Conservation (phyloP, 2,888 invertebrate species). For the Hoplodrina blanda region DNA sequence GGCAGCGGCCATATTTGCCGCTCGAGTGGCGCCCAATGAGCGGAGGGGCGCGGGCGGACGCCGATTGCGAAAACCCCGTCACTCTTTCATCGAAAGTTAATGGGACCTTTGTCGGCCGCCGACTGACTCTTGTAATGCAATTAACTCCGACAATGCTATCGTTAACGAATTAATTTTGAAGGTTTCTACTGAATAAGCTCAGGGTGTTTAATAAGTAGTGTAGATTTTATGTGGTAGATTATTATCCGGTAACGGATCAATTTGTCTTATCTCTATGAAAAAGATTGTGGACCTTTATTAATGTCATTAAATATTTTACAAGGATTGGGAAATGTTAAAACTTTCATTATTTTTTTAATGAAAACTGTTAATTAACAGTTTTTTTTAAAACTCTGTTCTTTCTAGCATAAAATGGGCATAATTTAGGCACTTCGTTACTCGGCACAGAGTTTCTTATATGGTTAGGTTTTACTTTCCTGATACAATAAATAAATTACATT, state of each 20-base stretch:
- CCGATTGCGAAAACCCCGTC: conserved; percentile 80
- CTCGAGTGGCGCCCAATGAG: conserved; percentile 80
- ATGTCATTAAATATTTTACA: not conserved
- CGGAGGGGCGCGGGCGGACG: conserved; percentile 68
- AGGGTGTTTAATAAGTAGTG: conserved; percentile 63
- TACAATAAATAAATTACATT: not conserved
- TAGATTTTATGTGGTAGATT: conserved; percentile 34
- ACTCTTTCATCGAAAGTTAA: conserved; percentile 87
- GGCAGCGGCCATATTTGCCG: conserved; percentile 88
- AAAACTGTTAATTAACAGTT: conserved; percentile 10
- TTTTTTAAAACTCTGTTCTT: not conserved
- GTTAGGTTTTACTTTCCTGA: not conserved
- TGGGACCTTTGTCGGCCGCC: conserved; percentile 86
- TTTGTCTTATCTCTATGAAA: conserved; percentile 19
- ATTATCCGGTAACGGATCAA: conserved; percentile 34
- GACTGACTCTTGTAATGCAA: conserved; percentile 89
- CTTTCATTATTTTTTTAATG: not conserved
- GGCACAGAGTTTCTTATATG: not conserved
- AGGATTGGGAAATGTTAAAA: not conserved
- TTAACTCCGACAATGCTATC: conserved; percentile 88
- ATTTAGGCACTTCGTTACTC: not conserved
- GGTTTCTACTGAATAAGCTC: conserved; percentile 69
- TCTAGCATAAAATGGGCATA: no score
- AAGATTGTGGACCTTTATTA: not conserved
- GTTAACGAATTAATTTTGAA: conserved; percentile 88